These are phyloP conservation scores for Trimorus sp. DNA, from an alignment of 2,888 invertebrate species.

Conservation along the genomic window DNA sequence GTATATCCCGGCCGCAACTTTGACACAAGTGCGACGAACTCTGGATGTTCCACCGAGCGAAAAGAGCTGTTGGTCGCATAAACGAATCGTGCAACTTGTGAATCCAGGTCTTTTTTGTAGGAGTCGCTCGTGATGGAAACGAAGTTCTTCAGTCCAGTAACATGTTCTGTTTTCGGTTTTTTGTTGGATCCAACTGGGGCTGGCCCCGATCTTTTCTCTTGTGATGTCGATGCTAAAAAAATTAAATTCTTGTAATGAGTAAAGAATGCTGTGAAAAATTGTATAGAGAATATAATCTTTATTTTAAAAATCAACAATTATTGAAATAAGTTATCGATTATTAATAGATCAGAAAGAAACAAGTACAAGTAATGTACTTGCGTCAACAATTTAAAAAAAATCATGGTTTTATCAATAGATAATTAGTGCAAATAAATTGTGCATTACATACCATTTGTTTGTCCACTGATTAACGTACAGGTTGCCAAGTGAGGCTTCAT, in stretches of 20 bases:
- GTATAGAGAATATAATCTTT: background rate
- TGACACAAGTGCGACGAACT: constrained; percentile 8
- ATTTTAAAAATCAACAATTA: too few species aligned
- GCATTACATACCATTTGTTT: constrained; percentile 5
- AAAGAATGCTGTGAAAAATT: background rate
- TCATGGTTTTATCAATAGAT: background rate
- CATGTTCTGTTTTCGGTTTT: constrained; percentile 21
- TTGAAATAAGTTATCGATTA: background rate
- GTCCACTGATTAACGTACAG: constrained; percentile 11
- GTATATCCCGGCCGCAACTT: constrained; percentile 40
- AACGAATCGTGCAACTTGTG: constrained; percentile 30
- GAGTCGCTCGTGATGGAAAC: constrained; percentile 34
- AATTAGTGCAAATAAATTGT: constrained; percentile 4
- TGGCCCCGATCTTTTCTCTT: constrained; percentile 7
- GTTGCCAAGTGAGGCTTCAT: constrained; percentile 10
- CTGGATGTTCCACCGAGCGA: constrained; percentile 23
- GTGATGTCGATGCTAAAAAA: constrained; percentile 16
- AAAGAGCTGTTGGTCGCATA: constrained; percentile 38
- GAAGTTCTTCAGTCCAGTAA: constrained; percentile 17
- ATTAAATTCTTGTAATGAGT: constrained; percentile 1
- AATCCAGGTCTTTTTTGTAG: constrained; percentile 24
- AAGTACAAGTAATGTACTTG: too few species aligned
- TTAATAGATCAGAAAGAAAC: too few species aligned
- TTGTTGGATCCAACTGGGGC: background rate
- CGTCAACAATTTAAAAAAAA: too few species aligned